phyloP scores from a whole-genome alignment of 2,797 vertebrate species.

The Paedocypris micromegethes region DNA sequence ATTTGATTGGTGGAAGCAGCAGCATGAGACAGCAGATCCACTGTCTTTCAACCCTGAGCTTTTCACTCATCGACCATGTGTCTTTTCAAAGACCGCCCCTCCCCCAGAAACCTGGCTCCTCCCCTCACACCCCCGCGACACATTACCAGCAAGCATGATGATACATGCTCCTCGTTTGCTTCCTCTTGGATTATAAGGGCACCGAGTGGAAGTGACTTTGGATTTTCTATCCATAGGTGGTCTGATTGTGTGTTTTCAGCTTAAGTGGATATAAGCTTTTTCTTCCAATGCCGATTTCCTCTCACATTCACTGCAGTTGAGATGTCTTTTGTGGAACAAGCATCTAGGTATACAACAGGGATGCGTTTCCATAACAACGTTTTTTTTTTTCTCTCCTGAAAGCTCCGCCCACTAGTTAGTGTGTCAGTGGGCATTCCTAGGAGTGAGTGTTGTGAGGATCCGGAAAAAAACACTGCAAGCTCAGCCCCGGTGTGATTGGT shows the following conservation, averaged over 20 bases:
- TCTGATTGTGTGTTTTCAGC: not conserved
- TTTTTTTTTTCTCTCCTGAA: conserved; percentile 49
- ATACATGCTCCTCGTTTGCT: conserved; percentile 1
- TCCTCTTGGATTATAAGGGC: too few relatives aligned
- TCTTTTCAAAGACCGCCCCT: conserved; percentile 11
- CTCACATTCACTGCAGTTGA: not conserved
- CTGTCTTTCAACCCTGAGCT: conserved; percentile 26
- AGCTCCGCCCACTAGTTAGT: conserved; percentile 74
- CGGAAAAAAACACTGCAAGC: conserved; percentile 65
- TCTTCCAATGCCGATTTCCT: not conserved
- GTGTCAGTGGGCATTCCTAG: conserved; percentile 77
- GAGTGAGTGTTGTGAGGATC: conserved; percentile 63
- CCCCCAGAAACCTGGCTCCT: conserved; percentile 11
- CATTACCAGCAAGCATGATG: conserved; percentile 38
- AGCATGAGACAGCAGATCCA: conserved; percentile 37
- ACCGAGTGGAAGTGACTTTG: not conserved
- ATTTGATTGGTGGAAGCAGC: conserved; percentile 1
- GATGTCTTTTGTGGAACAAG: conserved; percentile 45
- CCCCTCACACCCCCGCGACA: conserved; percentile 29
- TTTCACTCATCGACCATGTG: conserved; percentile 18
- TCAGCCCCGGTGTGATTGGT: conserved; percentile 85
- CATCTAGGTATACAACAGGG: conserved; percentile 69
- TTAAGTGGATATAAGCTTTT: too few relatives aligned
- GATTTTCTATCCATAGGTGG: not conserved
- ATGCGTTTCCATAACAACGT: conserved; percentile 83